Base-by-base conservation (phyloP, 2,797 vertebrate species). In the Molothrus ater region DNA sequence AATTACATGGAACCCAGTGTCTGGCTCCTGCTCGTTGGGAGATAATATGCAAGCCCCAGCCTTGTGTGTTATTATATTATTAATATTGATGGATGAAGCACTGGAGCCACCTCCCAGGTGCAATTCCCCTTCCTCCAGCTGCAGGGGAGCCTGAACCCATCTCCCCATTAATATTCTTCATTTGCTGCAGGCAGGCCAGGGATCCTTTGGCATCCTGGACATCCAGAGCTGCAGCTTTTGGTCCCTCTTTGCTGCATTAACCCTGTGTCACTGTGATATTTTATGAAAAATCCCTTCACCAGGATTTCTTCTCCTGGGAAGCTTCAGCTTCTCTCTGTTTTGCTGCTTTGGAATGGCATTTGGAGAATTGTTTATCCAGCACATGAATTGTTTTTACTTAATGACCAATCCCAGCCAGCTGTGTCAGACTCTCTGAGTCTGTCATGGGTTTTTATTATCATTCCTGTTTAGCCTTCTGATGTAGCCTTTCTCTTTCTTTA, bases 1-100 rank as follows among this genome's bases (percentile, higher is more conserved):
- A 96, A 96, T 96, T 96, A 92, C 91, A 96, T 54, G 75, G 91
- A 96, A 90, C 91, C 93, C 88, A 53, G 70, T 88, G 85, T 91
- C 95, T 82, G 92, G 91, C 92, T 96, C 51, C 95, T 91, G 93
- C 76, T 96, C 86, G 8, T 66, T 73, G 87, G 81, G 79, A 96
- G 95, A 97, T 94, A 96, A 95, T 72, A 80, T 7, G 72, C 91
- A 69, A 95, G 78, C 40, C 79, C 40, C 43, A 47, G 60, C 75
- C 93, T 84, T 80, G 57, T 61, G 83, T 76, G 81, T 83, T 94
- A 64, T 86, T 93, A 86, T 93, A 64, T 86, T 93, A 85, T 85
- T 90, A 96, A 95, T 92, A 75, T 22, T 94, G 87, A 90, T 74
- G 87, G 92, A 90, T 85, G 71, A 70, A 80, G 48, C 40, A 8